Percentiles rank a stretch among this genome's conserved stretches.
Evolutionary conservation across 2,888 invertebrate species (phyloP).

Genomic region (Campoplex capitator): DNA sequence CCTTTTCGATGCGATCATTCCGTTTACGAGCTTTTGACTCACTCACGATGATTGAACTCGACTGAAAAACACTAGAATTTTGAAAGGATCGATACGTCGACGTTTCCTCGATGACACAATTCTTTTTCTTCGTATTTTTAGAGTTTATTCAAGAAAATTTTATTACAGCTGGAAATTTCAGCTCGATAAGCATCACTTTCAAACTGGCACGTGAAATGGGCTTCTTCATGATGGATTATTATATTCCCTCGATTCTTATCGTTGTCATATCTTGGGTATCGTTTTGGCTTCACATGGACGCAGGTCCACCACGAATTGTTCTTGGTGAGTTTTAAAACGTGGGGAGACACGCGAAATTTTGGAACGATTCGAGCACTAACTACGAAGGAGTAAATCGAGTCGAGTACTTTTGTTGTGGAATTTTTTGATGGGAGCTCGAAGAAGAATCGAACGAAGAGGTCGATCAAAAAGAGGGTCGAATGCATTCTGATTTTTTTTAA

Average conservation of each 20-base stretch:
- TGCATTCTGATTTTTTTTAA: too few species aligned
- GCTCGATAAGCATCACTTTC: slow-evolving; percentile 92
- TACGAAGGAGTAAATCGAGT: too few species aligned
- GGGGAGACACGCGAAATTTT: slow-evolving; percentile 25
- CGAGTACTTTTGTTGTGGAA: too few species aligned
- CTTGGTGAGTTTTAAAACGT: slow-evolving; percentile 87
- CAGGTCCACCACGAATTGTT: slow-evolving; percentile 92
- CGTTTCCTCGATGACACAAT: background rate
- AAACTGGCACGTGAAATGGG: slow-evolving; percentile 93
- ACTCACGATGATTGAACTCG: too few species aligned
- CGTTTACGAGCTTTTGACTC: too few species aligned
- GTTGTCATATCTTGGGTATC: slow-evolving; percentile 96
- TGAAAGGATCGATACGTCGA: background rate
- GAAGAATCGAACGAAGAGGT: too few species aligned
- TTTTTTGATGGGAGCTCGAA: too few species aligned
- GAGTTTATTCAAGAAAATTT: slow-evolving; percentile 11
- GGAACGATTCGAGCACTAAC: background rate
- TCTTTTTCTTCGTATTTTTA: background rate
- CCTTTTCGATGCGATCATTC: background rate
- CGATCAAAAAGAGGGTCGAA: too few species aligned
- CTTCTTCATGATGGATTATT: slow-evolving; percentile 95
- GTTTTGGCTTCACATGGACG: slow-evolving; percentile 95
- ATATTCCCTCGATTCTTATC: slow-evolving; percentile 94
- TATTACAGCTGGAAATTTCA: slow-evolving; percentile 92
- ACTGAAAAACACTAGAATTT: too few species aligned